Base-by-base conservation (phyloP, 2,888 invertebrate species). In the Dryobota labecula region DNA sequence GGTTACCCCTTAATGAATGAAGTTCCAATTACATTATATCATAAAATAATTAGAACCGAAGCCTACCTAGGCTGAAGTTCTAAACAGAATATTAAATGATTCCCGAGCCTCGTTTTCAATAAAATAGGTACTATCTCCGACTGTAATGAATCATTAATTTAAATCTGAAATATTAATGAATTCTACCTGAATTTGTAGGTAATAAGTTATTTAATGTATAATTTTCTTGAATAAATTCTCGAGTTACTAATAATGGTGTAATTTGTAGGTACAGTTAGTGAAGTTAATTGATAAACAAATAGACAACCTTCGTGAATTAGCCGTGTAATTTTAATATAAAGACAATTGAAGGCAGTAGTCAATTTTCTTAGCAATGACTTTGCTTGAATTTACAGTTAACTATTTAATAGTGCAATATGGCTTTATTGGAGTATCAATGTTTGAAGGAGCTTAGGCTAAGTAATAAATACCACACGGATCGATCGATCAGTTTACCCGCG, bases 1-100 rank as follows among this genome's bases (percentile, higher is more conserved):
- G n/a, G n/a, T n/a, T n/a, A n/a, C n/a, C n/a, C n/a, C n/a, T n/a
- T n/a, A 75, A 53, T 64, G 6, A 36, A 49, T 41, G 13, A 54
- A 30, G 33, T 1, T n/a, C n/a, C 15, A 70, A 71, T 60, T 78
- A 63, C 30, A 7, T 70, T 43, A 43, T 53, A 24, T 4, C 11
- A 53, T 66, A 18, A 45, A 68, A 30, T 67, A 76, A 57, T 53
- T 30, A 56, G 49, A 13, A 53, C 36, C 9, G 2, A 49, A 24
- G 24, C 20, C 9, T 62, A 24, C 6, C 20, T 27, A 41, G 18
- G 18, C 33, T 27, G 24, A 13, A 51, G 27, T 57, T 41, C 49
- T 47, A 45, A 56, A 72, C 27, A 57, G 64, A 76, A 76, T 76
- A 61, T 60, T 18, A 49, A 70, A 70, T 49, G 11, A 47, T 43